phyloP scores from a whole-genome alignment of 2,113 vertebrate genomes.

The Microcebus murinus region DNA sequence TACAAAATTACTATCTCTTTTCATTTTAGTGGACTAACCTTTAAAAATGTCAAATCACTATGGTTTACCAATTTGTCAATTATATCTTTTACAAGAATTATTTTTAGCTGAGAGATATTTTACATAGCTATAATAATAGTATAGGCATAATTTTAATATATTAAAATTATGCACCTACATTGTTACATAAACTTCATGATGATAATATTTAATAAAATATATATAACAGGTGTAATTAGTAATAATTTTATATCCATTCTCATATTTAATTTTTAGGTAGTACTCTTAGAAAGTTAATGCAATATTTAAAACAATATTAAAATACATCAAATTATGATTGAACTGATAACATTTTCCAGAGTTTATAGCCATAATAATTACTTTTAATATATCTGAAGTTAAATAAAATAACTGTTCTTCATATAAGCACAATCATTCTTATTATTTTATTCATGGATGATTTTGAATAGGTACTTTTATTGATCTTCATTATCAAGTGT shows the following conservation, averaged over 20 bases:
- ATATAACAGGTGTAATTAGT: neutral
- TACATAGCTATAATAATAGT: neutral
- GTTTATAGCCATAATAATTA: neutral
- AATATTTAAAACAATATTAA: neutral
- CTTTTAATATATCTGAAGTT: neutral
- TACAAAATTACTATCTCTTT: neutral
- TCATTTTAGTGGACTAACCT: neutral
- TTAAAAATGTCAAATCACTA: neutral
- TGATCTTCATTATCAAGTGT: conserved; percentile 37
- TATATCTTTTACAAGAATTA: neutral
- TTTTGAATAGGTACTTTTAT: conserved; percentile 30
- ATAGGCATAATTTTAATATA: neutral
- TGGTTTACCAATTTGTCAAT: neutral
- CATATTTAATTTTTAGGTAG: neutral
- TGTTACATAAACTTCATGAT: neutral
- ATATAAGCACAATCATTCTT: neutral
- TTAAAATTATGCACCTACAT: neutral
- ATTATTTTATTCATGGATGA: neutral
- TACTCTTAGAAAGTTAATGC: neutral
- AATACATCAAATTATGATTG: neutral
- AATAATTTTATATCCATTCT: neutral
- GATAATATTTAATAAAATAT: neutral
- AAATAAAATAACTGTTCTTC: neutral
- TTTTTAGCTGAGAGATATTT: neutral
- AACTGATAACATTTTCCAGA: neutral